A percentile compares a stretch with the other conserved stretches of the same genome.
Conservation (phyloP, 2,113 vertebrate species). For the Limanda limanda region DNA sequence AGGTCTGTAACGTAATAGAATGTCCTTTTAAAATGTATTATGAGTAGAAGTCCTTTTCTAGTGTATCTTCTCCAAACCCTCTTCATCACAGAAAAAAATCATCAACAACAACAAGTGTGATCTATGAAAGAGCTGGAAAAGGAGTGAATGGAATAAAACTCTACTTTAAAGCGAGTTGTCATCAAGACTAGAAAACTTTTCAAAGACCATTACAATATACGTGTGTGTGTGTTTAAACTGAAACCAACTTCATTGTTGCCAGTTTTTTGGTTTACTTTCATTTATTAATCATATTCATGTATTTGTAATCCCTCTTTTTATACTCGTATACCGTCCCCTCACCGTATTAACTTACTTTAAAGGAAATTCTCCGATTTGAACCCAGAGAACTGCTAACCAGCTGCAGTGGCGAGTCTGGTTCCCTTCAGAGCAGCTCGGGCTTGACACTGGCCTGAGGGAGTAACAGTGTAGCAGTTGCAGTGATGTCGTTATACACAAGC, state of each 20-base stretch:
- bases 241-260: not conserved
- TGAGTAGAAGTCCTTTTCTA: no score
- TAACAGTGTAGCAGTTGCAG: constrained; percentile 27
- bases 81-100: no score
- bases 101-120: no score
- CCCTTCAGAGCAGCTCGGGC: constrained; percentile 26
- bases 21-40: no score
- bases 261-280: not conserved
- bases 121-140: no score
- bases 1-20: no score
- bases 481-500: constrained; percentile 31
- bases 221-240: no score
- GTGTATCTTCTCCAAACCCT: no score
- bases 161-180: no score
- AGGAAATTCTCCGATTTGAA: constrained; percentile 7
- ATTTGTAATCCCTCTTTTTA: not conserved
- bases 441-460: constrained; percentile 35
- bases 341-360: not conserved
- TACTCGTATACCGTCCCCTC: not conserved
- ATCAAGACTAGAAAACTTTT: no score
- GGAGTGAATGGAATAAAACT: no score
- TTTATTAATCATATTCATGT: not conserved
- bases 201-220: no score
- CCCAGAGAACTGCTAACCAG: constrained; percentile 20
- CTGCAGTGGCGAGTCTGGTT: constrained; percentile 41